phyloP scores from a whole-genome alignment of 2,797 vertebrate genomes.

The Melanotaenia boesemani region DNA sequence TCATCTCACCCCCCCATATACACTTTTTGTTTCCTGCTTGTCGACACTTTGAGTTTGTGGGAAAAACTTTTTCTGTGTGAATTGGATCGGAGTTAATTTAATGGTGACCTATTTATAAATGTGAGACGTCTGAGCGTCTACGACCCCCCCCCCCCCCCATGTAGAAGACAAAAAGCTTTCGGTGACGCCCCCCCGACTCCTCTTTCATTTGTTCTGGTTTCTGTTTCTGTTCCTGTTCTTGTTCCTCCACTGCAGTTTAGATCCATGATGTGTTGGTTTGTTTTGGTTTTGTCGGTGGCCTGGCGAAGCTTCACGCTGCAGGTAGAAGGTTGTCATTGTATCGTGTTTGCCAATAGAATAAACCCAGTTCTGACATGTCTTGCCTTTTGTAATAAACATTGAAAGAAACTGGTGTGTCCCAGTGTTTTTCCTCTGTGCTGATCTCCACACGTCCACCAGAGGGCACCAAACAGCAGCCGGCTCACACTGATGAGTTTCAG shows the following conservation, averaged over 20 bases:
- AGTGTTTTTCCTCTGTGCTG: slow-evolving; percentile 3
- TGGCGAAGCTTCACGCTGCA: slow-evolving; percentile 63
- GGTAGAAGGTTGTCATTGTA: slow-evolving; percentile 75
- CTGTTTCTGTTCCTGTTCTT: slow-evolving; percentile 10
- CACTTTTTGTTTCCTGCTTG: slow-evolving; percentile 18
- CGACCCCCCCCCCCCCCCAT: slow-evolving; percentile 7
- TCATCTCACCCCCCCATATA: no score
- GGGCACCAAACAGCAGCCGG: neutral
- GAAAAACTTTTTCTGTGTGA: slow-evolving; percentile 56
- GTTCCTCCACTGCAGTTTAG: slow-evolving; percentile 34
- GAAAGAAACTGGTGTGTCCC: slow-evolving; percentile 50
- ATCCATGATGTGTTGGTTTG: slow-evolving; percentile 62
- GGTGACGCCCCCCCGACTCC: neutral
- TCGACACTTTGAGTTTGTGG: slow-evolving; percentile 43
- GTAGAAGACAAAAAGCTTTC: slow-evolving; percentile 23
- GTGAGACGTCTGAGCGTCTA: slow-evolving; percentile 36
- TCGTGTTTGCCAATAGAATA: slow-evolving; percentile 85
- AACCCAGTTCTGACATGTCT: slow-evolving; percentile 75
- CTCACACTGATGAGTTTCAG: no score
- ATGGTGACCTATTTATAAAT: slow-evolving; percentile 63
- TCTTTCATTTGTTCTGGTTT: neutral
- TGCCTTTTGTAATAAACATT: slow-evolving; percentile 85
- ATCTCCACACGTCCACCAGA: neutral
- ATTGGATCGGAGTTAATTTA: slow-evolving; percentile 60
- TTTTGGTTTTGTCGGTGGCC: slow-evolving; percentile 53